Evolutionary conservation across 2,113 vertebrate species (phyloP).

Genomic region (Motacilla alba): DNA sequence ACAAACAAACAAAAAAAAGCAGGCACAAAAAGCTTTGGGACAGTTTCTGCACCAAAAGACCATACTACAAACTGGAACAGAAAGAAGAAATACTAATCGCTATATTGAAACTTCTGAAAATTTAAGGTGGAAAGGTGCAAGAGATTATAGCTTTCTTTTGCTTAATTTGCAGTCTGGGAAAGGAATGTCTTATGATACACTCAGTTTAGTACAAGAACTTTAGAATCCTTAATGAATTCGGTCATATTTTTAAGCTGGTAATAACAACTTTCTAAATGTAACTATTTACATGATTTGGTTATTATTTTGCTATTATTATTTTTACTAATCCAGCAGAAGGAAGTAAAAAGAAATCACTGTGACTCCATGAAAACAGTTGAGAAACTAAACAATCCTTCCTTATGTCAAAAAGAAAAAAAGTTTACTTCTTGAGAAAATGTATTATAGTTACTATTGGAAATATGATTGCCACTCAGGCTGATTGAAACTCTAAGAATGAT

Average conservation of each 20-base stretch:
- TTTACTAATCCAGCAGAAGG: background rate
- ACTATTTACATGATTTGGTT: background rate
- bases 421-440: background rate
- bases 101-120: background rate
- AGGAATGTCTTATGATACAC: background rate
- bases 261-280: background rate
- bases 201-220: background rate
- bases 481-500: background rate
- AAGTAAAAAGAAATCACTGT: background rate
- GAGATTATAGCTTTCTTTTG: background rate
- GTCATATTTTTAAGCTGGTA: background rate
- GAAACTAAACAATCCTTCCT: background rate
- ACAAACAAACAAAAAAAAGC: background rate
- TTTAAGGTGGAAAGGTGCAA: background rate
- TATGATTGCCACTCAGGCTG: background rate
- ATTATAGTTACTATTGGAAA: background rate
- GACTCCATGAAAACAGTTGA: background rate
- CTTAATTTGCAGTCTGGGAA: background rate
- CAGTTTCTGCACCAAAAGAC: background rate
- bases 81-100: background rate
- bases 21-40: background rate
- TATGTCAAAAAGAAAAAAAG: background rate
- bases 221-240: background rate
- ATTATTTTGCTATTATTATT: background rate
- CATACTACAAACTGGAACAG: background rate